Evolutionary conservation across 2,888 invertebrate genomes (phyloP), one percentile per base, ranked within the genome.

Genomic region (Drosophila anomalata): DNA sequence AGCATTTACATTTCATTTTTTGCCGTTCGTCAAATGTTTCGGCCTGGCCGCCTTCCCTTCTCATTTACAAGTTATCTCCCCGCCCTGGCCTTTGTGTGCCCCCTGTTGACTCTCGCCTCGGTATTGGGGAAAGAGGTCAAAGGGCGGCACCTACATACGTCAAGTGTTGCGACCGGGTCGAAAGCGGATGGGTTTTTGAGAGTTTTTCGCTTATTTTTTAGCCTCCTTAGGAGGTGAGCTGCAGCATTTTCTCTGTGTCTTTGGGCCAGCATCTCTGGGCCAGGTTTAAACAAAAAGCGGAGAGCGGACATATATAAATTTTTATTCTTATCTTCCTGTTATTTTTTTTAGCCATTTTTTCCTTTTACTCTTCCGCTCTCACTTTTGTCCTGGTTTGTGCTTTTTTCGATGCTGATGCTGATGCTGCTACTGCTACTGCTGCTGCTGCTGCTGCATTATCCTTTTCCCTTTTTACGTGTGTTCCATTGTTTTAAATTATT

Each of bases 401-500:
- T 79, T 83, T 72, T 73, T 75, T 71, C 68, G 26, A 24, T 47
- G 12, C 22, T 24, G 12, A 31, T 55, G 46, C 46, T 55, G 26
- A 24, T 47, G 12, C 22, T 24, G 12, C 22, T 55, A 31, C 46
- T 55, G 46, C 46, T 47, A 8, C 22, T 24, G 8, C 22, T 55
- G 46, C 46, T 55, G 24, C 62, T 57, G 59, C 62, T 66, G 77
- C 77, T 77, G 81, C 73, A 76, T 88, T 88, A 88, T 85, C 87
- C 87, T 73, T 73, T 73, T 74, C 55, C 67, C 67, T 73, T 81
- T 82, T 74, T 81, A 86, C 82, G 84, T 80, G 79, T 87, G 84
- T 77, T 75, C 86, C 87, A 83, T 86, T 86, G 86, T 83, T 87
- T 86, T 89, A 86, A 89, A 87, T 83, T 89, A 89, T 87, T 87